phyloP scores from a whole-genome alignment of 2,797 vertebrate genomes.

The Pterois miles region DNA sequence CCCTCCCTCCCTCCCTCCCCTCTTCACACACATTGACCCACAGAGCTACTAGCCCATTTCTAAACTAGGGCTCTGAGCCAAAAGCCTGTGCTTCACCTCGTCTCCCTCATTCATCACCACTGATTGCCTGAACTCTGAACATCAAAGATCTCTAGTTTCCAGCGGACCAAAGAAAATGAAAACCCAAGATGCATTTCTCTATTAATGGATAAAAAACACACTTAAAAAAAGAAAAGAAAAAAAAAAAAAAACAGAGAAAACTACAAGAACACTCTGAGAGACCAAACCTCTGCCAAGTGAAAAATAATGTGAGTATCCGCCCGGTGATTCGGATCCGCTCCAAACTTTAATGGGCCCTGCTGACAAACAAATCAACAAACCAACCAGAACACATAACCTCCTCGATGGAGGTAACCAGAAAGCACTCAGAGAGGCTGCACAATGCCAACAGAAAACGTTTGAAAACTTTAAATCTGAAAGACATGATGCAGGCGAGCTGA shows the following conservation, averaged over 20 bases:
- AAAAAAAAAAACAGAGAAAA: not conserved
- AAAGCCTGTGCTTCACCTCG: constrained; percentile 22
- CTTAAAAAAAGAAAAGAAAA: not conserved
- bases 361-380: no score
- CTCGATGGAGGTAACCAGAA: not conserved
- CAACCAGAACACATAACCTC: no score
- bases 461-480: not conserved
- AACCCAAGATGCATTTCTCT: not conserved
- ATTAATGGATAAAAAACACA: not conserved
- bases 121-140: constrained; percentile 51
- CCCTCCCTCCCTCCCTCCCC: not conserved
- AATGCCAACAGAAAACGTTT: not conserved
- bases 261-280: not conserved
- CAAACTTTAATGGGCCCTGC: no score
- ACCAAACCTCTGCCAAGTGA: no score
- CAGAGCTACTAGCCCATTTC: constrained; percentile 27
- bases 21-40: not conserved
- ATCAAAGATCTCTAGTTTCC: constrained; percentile 41
- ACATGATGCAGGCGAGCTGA: not conserved
- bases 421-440: not conserved
- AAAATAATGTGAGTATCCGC: no score
- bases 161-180: not conserved
- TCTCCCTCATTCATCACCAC: constrained; percentile 43
- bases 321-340: no score
- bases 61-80: constrained; percentile 22